Base-by-base conservation (phyloP, 1,140 invertebrate species). In the Maniola jurtina region DNA sequence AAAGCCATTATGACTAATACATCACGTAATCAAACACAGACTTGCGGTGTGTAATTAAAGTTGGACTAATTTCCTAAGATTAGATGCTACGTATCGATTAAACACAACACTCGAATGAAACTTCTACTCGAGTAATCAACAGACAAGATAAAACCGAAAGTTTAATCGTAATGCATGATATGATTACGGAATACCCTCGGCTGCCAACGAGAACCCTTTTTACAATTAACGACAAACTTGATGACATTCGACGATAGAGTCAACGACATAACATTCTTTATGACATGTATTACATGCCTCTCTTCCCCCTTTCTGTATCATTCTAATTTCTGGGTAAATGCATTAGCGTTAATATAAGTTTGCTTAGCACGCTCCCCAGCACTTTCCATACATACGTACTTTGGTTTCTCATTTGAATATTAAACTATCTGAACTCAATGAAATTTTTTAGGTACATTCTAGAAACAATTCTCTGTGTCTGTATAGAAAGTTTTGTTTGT, bases 91-190 rank as follows among this genome's bases (percentile, higher is more conserved):
- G 71, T 74, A 86, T 84, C 79, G 84, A 86, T 87, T 84, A 81
- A 81, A 78, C 73, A 84, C 77, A 75, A 77, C 78, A 76, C 68
- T 61, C 70, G 66, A 81, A 75, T 68, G 77, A 75, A 81, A 80
- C 73, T 86, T 84, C 76, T 79, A 70, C 75, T 73, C 64, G 72
- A 75, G 73, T 84, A 86, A 82, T 80, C 80, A 82, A 78, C 75
- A 79, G 76, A 68, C 77, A 69, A 81, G 83, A 88, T 86, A 84
- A 86, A 83, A 84, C 76, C 71, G 65, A 79, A 85, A 83, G 76
- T 87, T 85, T 76, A 79, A 78, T 78, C 83, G 80, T 85, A 83
- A 87, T 80, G 85, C 73, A 85, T 73, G 80, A 77, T 81, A 84
- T 77, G 78, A 85, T 84, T 82, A 80, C 78, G 69, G 60, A 57